Evolutionary conservation across 2,113 vertebrate genomes (phyloP).

Genomic region (Hymenochirus boettgeri): DNA sequence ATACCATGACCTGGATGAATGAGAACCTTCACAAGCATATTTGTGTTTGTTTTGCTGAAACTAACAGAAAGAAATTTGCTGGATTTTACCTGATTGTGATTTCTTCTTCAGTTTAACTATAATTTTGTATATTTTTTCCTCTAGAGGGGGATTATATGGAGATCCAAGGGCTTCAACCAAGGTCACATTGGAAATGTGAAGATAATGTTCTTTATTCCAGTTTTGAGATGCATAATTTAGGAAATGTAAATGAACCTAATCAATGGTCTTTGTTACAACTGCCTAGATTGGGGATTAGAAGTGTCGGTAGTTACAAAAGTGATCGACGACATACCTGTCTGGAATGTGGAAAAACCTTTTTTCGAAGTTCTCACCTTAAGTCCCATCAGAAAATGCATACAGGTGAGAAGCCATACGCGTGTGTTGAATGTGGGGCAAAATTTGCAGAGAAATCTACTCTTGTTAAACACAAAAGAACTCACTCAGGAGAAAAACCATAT

Average conservation of each 20-base stretch:
- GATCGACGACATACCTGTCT: not conserved
- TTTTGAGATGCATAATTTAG: not conserved
- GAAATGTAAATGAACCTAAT: not conserved
- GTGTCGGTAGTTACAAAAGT: not conserved
- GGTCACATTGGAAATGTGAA: conserved; percentile 6
- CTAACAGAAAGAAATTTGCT: too few relatives aligned
- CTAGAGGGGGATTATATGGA: too few relatives aligned
- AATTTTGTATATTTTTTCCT: too few relatives aligned
- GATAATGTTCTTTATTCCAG: conserved; percentile 6
- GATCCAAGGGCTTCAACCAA: too few relatives aligned
- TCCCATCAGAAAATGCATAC: conserved; percentile 13
- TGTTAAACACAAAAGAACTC: conserved; percentile 11
- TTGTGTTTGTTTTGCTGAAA: too few relatives aligned
- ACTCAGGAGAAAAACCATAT: conserved; percentile 12
- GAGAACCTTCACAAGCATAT: too few relatives aligned
- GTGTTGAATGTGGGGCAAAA: not conserved
- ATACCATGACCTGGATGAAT: too few relatives aligned
- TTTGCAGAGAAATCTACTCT: conserved; percentile 6
- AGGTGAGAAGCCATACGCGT: not conserved
- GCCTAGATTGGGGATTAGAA: not conserved
- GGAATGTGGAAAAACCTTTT: not conserved
- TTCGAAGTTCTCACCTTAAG: not conserved
- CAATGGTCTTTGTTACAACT: too few relatives aligned
- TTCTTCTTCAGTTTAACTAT: too few relatives aligned
- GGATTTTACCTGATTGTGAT: too few relatives aligned